Conservation (phyloP, 2,888 invertebrate species). For the Agriopis marginaria region DNA sequence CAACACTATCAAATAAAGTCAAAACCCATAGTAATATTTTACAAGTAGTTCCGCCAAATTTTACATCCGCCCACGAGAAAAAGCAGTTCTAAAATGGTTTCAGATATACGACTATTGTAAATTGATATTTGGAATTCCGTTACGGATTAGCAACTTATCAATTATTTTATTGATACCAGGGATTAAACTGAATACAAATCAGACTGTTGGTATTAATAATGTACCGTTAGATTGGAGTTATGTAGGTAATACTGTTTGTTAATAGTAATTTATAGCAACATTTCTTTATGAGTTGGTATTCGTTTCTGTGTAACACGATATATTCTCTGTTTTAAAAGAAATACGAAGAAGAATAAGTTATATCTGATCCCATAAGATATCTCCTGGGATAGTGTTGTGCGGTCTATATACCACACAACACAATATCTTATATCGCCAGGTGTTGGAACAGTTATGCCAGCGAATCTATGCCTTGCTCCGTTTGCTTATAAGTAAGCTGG, state of each 20-base stretch:
- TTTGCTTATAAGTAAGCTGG: too few relatives aligned
- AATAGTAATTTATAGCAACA: too few relatives aligned
- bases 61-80: conserved; percentile 9
- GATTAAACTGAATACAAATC: conserved; percentile 41
- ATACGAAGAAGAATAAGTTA: too few relatives aligned
- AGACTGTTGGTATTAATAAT: conserved; percentile 39
- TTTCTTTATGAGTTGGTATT: too few relatives aligned
- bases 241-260: not conserved
- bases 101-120: conserved; percentile 31
- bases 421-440: too few relatives aligned
- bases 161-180: conserved; percentile 35
- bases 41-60: not conserved
- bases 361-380: too few relatives aligned
- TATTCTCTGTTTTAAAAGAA: too few relatives aligned
- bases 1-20: not conserved
- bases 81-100: conserved; percentile 1
- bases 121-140: conserved; percentile 40
- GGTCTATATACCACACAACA: too few relatives aligned
- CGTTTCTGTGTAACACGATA: too few relatives aligned
- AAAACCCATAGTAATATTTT: not conserved
- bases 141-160: conserved; percentile 41
- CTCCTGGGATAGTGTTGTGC: too few relatives aligned
- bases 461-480: too few relatives aligned
- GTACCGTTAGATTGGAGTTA: conserved; percentile 40
- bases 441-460: too few relatives aligned